Evolutionary conservation across 1,140 invertebrate species (phyloP).

Genomic region (Neotoxoptera formosana): DNA sequence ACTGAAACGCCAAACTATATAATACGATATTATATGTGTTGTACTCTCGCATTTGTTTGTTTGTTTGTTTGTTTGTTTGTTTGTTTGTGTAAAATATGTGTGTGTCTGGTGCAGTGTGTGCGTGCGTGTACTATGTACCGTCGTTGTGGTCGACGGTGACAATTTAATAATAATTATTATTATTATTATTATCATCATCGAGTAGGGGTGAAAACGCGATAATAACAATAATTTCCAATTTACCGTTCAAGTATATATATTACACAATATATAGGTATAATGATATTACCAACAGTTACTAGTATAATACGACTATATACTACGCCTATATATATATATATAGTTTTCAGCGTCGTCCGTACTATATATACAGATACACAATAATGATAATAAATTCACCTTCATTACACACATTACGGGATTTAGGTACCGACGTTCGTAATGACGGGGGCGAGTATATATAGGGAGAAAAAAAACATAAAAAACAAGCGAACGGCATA

Average conservation of each 20-base stretch:
- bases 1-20: no score
- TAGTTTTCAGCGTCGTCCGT: neutral
- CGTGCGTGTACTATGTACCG: neutral
- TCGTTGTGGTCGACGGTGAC: neutral
- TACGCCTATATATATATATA: neutral
- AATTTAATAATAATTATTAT: neutral
- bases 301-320: neutral
- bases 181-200: neutral
- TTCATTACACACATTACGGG: neutral
- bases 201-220: neutral
- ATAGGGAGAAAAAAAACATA: neutral
- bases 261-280: no score
- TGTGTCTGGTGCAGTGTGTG: neutral
- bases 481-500: neutral
- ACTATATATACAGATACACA: no score
- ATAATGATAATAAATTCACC: neutral
- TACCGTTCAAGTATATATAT: neutral
- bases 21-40: no score
- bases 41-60: no score
- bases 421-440: neutral
- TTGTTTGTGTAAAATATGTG: neutral
- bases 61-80: no score
- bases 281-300: no score
- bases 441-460: neutral
- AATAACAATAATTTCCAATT: slow-evolving; percentile 14